phyloP scores from a whole-genome alignment of 2,888 invertebrate genomes.

The Mystacides longicornis region DNA sequence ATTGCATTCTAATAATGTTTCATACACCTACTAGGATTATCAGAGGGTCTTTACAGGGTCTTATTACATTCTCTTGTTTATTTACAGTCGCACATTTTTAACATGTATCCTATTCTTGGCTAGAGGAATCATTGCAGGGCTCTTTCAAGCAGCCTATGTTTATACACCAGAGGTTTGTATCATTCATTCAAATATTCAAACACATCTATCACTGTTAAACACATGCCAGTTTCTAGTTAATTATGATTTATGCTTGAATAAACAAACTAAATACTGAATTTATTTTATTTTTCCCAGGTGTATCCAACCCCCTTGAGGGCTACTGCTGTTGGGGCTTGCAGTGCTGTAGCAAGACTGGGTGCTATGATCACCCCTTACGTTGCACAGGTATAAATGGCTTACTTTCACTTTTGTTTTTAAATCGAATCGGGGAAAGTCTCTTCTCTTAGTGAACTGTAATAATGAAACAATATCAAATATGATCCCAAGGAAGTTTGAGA shows the following conservation, averaged over 20 bases:
- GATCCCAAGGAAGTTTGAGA: too few species aligned
- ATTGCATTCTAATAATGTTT: conserved; percentile 11
- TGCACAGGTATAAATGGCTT: conserved; percentile 61
- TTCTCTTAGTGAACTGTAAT: too few species aligned
- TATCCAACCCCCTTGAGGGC: conserved; percentile 85
- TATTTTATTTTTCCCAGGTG: conserved; percentile 41
- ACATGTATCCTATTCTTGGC: conserved; percentile 82
- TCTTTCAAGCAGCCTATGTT: conserved; percentile 92
- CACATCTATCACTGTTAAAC: too few species aligned
- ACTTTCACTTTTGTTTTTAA: too few species aligned
- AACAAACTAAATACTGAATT: background rate
- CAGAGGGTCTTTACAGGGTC: background rate
- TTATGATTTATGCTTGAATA: too few species aligned
- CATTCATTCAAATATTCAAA: too few species aligned
- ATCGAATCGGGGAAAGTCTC: too few species aligned
- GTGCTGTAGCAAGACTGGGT: conserved; percentile 83
- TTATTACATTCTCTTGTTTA: too few species aligned
- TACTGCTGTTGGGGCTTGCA: conserved; percentile 88
- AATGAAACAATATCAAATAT: too few species aligned
- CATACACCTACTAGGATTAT: conserved; percentile 2
- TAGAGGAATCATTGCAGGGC: conserved; percentile 85
- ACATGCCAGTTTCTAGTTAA: too few species aligned
- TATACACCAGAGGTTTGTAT: conserved; percentile 92
- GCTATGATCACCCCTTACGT: conserved; percentile 93
- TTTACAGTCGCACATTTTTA: conserved; percentile 63